Percentiles rank a stretch among this genome's conserved stretches.
phyloP scores from a whole-genome alignment of 2,888 invertebrate species.

The Xanthia togata region DNA sequence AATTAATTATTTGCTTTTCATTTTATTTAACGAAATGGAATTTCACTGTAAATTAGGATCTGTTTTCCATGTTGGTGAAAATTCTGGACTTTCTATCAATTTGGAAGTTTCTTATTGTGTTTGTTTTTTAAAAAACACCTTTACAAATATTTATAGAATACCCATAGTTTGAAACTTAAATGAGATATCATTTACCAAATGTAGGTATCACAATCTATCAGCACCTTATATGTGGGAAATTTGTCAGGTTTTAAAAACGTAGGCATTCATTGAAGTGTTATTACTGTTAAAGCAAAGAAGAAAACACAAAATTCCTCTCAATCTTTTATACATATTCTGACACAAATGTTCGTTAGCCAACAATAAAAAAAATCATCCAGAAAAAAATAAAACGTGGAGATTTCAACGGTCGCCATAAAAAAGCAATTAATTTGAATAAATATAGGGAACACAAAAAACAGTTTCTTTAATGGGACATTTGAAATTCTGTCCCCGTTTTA shows the following conservation, averaged over 20 bases:
- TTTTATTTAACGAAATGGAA: slow-evolving; percentile 34
- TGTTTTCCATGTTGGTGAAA: slow-evolving; percentile 15
- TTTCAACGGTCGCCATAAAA: slow-evolving; percentile 78
- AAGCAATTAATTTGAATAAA: slow-evolving; percentile 87
- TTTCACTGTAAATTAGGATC: slow-evolving; percentile 9
- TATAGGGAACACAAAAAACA: slow-evolving; percentile 76
- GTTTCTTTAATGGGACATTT: slow-evolving; percentile 79
- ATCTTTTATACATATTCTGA: slow-evolving; percentile 55
- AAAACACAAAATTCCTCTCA: slow-evolving; percentile 36
- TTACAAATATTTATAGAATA: neutral
- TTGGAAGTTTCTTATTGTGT: too few relatives aligned
- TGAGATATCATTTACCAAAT: neutral
- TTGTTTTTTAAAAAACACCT: too few relatives aligned
- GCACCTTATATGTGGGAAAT: neutral
- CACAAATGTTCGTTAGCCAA: slow-evolving; percentile 27
- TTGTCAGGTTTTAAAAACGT: neutral
- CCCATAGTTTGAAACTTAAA: neutral
- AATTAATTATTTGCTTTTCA: slow-evolving; percentile 49
- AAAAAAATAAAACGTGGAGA: slow-evolving; percentile 70
- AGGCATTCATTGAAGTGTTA: neutral
- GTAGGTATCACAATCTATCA: neutral
- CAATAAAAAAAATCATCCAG: slow-evolving; percentile 53
- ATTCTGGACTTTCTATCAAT: too few relatives aligned
- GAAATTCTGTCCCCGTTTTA: slow-evolving; percentile 83
- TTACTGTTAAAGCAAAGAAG: neutral